phyloP scores from a whole-genome alignment of 2,888 invertebrate genomes.

The Drosophila birchii region DNA sequence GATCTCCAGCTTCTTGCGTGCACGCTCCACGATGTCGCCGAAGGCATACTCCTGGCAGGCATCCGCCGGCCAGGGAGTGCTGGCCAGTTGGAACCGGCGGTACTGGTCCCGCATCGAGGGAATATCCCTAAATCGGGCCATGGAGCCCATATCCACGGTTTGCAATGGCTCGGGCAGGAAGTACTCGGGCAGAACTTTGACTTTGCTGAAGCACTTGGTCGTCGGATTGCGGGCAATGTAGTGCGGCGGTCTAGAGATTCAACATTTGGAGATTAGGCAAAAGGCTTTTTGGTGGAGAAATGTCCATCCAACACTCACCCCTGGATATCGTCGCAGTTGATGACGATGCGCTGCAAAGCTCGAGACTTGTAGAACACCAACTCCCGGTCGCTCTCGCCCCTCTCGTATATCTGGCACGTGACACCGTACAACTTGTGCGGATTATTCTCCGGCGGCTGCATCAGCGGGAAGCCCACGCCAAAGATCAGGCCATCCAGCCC shows the following conservation, averaged over 20 bases:
- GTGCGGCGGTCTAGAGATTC: slow-evolving; percentile 72
- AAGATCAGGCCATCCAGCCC: slow-evolving; percentile 81
- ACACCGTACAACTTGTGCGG: slow-evolving; percentile 80
- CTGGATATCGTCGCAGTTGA: slow-evolving; percentile 75
- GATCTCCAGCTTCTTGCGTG: slow-evolving; percentile 80
- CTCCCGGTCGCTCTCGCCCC: slow-evolving; percentile 79
- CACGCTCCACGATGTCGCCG: slow-evolving; percentile 84
- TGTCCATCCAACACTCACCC: slow-evolving; percentile 66
- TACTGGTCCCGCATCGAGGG: slow-evolving; percentile 82
- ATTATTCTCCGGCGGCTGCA: slow-evolving; percentile 65
- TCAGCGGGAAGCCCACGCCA: slow-evolving; percentile 82
- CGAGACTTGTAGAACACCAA: slow-evolving; percentile 89
- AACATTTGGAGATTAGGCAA: neutral
- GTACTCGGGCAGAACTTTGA: slow-evolving; percentile 89
- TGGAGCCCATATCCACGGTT: slow-evolving; percentile 85
- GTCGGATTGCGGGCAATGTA: slow-evolving; percentile 80
- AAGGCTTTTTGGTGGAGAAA: neutral
- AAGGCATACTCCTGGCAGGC: slow-evolving; percentile 88
- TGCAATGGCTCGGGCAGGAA: slow-evolving; percentile 86
- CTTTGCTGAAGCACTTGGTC: slow-evolving; percentile 86
- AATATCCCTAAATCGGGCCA: slow-evolving; percentile 85
- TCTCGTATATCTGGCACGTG: slow-evolving; percentile 84
- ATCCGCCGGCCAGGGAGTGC: slow-evolving; percentile 89
- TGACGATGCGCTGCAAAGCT: slow-evolving; percentile 90
- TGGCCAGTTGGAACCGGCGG: slow-evolving; percentile 85